Evolutionary conservation across 2,113 vertebrate genomes (phyloP), one percentile per base, ranked within the genome.

Genomic region (Nematolebias whitei): DNA sequence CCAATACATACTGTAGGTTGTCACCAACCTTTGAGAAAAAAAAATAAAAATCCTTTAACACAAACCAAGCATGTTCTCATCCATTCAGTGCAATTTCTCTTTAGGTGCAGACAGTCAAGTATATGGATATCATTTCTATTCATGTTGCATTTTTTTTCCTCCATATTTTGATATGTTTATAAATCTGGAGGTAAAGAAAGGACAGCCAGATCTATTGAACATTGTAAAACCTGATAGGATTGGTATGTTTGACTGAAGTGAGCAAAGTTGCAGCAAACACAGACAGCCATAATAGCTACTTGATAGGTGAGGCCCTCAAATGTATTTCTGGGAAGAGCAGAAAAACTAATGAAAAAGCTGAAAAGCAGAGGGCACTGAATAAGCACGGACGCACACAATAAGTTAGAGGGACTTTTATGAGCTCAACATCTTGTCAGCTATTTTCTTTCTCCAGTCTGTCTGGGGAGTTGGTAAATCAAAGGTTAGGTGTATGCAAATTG

Each of bases 401-500:
- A 20, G 24, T 22, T 18, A 22, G 32, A 12, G 16, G 43, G 20
- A 19, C 45, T 49, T 24, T 24, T 38, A 35, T 32, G 13, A 52
- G 26, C 68, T 24, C 32, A 62, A 19, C 29, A 38, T 59, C 1
- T 66, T 63, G 20, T 53, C 58, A 79, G 24, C 24, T 50, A 59
- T 80, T 79, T 43, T 23, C 56, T 66, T 19, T 35, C 24, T 45
- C 1, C 38, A 22, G 19, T n/a, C 47, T 67, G 72, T 68, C 74
- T 9, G 2, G 68, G 47, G 67, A 73, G 57, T 51, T 70, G 13
- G 49, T 23, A 44, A 35, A 72, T 74, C 55, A 80, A 76, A 81
- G 78, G 68, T 76, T 79, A 53, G 52, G 23, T 38, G 4, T 63
- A 84, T 79, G 74, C 71, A 86, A 82, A 80, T 69, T 41, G 56